Evolutionary conservation across 2,888 invertebrate species (phyloP).

Genomic region (Drosophila cyrtoloma): DNA sequence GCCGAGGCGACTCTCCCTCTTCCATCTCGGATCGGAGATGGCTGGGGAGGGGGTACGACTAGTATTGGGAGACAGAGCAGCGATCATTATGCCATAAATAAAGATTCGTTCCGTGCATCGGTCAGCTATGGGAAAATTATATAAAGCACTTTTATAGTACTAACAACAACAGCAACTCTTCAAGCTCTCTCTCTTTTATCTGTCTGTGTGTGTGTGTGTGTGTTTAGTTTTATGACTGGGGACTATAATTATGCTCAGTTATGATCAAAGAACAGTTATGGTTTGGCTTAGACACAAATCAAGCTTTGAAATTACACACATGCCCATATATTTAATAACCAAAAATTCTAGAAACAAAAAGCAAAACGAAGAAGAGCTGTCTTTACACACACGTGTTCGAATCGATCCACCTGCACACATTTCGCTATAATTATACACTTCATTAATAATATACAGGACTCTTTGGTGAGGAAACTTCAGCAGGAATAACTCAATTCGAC

Average conservation of each 20-base stretch:
- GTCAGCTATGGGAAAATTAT: slow-evolving; percentile 73
- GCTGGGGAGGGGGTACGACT: background rate
- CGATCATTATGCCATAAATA: slow-evolving; percentile 81
- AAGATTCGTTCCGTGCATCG: slow-evolving; percentile 76
- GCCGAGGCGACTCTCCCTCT: slow-evolving; percentile 10
- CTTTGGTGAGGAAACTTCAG: background rate
- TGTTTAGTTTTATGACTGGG: slow-evolving; percentile 36
- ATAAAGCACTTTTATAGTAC: slow-evolving; percentile 68
- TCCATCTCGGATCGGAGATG: background rate
- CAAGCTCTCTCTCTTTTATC: slow-evolving; percentile 35
- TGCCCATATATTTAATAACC: background rate
- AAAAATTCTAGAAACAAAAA: background rate
- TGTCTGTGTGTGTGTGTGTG: slow-evolving; percentile 3
- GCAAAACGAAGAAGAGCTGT: background rate
- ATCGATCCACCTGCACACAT: background rate
- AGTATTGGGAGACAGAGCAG: slow-evolving; percentile 47
- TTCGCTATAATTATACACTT: background rate
- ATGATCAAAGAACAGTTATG: slow-evolving; percentile 71
- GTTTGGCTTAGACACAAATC: slow-evolving; percentile 44
- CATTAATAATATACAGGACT: background rate
- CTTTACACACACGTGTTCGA: background rate
- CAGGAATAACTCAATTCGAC: background rate
- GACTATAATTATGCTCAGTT: slow-evolving; percentile 69
- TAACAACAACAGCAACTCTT: slow-evolving; percentile 28
- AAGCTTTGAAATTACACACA: slow-evolving; percentile 43